Evolutionary conservation across 1,140 invertebrate genomes (phyloP), one percentile per base, ranked within the genome.

Genomic region (Tetramorium simillimum): DNA sequence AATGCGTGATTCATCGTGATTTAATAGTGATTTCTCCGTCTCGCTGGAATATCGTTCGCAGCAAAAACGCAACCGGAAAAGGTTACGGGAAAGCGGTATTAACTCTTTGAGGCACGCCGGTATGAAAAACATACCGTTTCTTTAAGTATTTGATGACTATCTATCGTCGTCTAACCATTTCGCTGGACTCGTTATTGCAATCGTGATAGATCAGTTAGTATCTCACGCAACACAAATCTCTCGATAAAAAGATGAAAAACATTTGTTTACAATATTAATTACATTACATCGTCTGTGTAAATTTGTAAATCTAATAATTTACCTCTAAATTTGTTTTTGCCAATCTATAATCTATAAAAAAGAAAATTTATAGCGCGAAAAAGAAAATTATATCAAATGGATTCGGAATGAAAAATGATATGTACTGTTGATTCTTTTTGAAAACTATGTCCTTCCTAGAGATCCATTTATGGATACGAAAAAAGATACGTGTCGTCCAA

Each of bases 401-500:
- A 77, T 43, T 21, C 16, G 16, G 10, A 9, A n/a, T 60, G 24
- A 60, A 46, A 60, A 40, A 43, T 10, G 18, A 73, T 56, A 7
- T 18, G 18, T 18, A 62, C 18, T 24, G 1, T 43, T 62, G 28
- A 28, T 6, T 24, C 10, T 46, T 63, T 46, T n/a, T 43, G n/a
- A 46, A 63, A 63, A 60, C 4, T 10, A 46, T 3, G 0, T 43
- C 6, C 16, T 62, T 62, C n/a, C n/a, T 24, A 49, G 24, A 65
- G 62, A 76, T 67, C 28, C 63, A 40, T 77, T 86, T 73, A 76
- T 76, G 16, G 28, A 58, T 46, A 62, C 28, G 62, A 43, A 77
- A 75, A 51, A 51, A 75, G 46, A 28, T 40, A 76, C 62, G 62
- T 92, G 6, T 95, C 94, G 16, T 93, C 82, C 21, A 88, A 88